phyloP scores from a whole-genome alignment of 2,113 vertebrate species.

The Xiphias gladius region DNA sequence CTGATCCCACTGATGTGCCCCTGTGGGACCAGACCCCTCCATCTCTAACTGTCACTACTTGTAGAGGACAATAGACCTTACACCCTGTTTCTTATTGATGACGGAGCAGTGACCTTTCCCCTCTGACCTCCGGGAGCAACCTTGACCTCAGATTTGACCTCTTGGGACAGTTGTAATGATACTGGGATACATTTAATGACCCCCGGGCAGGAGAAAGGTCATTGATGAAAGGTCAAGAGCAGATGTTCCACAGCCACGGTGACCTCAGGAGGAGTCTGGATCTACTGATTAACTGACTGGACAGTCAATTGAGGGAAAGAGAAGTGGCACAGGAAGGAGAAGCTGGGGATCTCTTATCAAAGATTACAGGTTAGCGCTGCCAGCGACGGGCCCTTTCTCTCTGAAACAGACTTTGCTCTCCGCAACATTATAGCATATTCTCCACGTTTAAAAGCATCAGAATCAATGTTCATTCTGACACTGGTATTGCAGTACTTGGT shows the following conservation, averaged over 20 bases:
- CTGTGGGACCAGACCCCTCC: conserved; percentile 1
- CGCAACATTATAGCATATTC: not conserved
- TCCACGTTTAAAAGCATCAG: not conserved
- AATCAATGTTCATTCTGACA: not conserved
- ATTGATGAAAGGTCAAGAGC: conserved; percentile 73
- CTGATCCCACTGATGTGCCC: conserved; percentile 5
- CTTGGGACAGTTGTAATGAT: conserved; percentile 61
- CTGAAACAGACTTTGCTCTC: not conserved
- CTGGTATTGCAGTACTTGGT: not conserved
- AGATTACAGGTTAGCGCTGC: conserved; percentile 30
- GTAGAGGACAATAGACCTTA: conserved; percentile 48
- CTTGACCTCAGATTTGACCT: conserved; percentile 67
- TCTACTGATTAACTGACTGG: conserved; percentile 54
- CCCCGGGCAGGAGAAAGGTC: conserved; percentile 41
- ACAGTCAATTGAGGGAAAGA: conserved; percentile 26
- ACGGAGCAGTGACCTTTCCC: conserved; percentile 54
- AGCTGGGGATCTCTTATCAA: conserved; percentile 25
- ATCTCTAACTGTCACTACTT: conserved; percentile 42
- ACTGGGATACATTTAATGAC: conserved; percentile 71
- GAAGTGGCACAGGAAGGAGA: not conserved
- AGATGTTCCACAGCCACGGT: conserved; percentile 39
- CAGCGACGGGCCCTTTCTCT: not conserved
- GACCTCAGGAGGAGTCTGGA: conserved; percentile 46
- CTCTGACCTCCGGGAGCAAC: conserved; percentile 53
- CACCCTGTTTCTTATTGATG: conserved; percentile 63